Conservation (phyloP, 2,113 vertebrate species). For the Lepisosteus oculatus region DNA sequence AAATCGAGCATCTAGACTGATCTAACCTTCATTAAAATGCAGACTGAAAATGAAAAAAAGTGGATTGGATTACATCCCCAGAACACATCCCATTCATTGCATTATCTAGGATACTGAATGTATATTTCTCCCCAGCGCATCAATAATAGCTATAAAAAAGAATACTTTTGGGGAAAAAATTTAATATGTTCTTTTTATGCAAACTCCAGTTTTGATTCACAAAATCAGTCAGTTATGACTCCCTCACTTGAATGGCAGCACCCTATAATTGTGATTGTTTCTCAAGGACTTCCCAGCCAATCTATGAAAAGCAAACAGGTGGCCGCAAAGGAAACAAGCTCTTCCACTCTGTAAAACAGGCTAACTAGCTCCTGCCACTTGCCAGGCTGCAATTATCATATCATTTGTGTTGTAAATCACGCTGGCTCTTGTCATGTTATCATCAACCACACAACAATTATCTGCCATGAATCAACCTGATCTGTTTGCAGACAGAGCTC, state of each 20-base stretch:
- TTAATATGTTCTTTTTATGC: too few species aligned
- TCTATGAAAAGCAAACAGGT: conserved; percentile 50
- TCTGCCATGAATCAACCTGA: conserved; percentile 35
- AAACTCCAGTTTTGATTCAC: conserved; percentile 47
- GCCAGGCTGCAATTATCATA: conserved; percentile 57
- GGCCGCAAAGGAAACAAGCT: conserved; percentile 56
- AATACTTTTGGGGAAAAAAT: too few species aligned
- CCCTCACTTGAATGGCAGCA: conserved; percentile 35
- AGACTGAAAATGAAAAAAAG: too few species aligned
- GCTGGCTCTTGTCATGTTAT: conserved; percentile 45
- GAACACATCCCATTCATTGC: too few species aligned
- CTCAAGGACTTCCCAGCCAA: conserved; percentile 49
- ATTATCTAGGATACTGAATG: too few species aligned
- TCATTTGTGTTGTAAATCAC: conserved; percentile 61
- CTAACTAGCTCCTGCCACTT: conserved; percentile 44
- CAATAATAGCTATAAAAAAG: too few species aligned
- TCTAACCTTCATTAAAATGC: too few species aligned
- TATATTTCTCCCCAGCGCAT: too few species aligned
- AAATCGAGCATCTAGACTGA: too few species aligned
- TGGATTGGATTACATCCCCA: too few species aligned
- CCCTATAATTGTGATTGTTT: conserved; percentile 41
- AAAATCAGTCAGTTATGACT: conserved; percentile 44
- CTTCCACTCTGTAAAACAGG: conserved; percentile 58
- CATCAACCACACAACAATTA: conserved; percentile 36
- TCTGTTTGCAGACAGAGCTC: conserved; percentile 25